Evolutionary conservation across 2,113 vertebrate genomes (phyloP).

Genomic region (Actenoides hombroni): DNA sequence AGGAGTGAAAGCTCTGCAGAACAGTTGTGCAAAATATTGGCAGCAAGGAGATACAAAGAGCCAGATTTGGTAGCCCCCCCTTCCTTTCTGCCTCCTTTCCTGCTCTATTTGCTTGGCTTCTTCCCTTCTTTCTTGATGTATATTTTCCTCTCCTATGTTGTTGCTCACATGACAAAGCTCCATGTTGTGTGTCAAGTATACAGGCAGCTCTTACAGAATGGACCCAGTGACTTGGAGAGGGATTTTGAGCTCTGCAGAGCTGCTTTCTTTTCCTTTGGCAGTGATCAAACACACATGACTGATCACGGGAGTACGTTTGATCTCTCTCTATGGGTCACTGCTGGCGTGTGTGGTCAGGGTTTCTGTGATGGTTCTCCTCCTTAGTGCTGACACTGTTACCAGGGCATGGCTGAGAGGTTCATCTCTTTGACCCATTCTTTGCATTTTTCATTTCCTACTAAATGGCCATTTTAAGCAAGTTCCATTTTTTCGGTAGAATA

Average conservation of each 20-base stretch:
- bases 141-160: neutral
- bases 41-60: neutral
- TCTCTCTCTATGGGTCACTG: neutral
- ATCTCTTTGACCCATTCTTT: neutral
- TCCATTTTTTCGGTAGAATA: neutral
- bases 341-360: neutral
- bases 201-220: neutral
- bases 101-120: neutral
- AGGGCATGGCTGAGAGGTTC: neutral
- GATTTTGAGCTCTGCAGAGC: neutral
- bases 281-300: neutral
- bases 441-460: neutral
- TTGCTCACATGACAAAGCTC: neutral
- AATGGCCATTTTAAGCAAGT: neutral
- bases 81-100: neutral
- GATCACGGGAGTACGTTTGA: neutral
- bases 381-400: neutral
- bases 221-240: neutral
- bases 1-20: neutral
- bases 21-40: neutral
- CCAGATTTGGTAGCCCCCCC: neutral
- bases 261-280: neutral
- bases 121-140: neutral
- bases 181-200: rapidly evolving
- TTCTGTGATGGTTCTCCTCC: neutral